Evolutionary conservation across 2,797 vertebrate genomes (phyloP).

Genomic region (Cygnus olor): DNA sequence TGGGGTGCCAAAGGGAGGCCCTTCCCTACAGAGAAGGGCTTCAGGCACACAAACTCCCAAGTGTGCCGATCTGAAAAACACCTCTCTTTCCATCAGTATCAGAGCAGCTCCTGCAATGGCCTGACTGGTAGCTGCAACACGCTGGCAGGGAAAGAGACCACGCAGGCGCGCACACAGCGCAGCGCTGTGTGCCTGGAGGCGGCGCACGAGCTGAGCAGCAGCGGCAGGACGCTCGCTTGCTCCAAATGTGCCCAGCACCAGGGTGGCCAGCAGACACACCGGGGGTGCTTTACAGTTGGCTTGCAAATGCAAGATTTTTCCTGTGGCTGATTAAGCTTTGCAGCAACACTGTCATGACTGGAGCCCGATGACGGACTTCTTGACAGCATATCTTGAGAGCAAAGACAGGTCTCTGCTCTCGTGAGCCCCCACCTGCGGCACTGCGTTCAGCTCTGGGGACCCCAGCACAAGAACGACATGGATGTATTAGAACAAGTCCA

Average conservation of each 20-base stretch:
- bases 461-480: too few relatives aligned
- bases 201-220: background rate
- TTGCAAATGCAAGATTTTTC: background rate
- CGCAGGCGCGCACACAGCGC: background rate
- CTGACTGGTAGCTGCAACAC: background rate
- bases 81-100: background rate
- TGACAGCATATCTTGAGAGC: background rate
- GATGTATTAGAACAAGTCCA: too few relatives aligned
- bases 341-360: background rate
- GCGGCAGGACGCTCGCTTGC: background rate
- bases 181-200: background rate
- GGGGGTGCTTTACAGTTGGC: background rate
- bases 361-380: background rate
- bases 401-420: too few relatives aligned
- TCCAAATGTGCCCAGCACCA: background rate
- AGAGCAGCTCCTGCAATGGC: background rate
- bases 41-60: background rate
- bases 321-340: background rate
- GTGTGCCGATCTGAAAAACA: background rate
- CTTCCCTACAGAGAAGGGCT: constrained; percentile 12
- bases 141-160: background rate
- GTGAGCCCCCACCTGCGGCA: too few relatives aligned
- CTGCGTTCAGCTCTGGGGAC: too few relatives aligned
- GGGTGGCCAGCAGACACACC: background rate
- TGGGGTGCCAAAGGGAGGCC: background rate